These are phyloP conservation scores for Pyrochroa serraticornis DNA, from an alignment of 2,888 invertebrate genomes.

Conservation along the genomic window DNA sequence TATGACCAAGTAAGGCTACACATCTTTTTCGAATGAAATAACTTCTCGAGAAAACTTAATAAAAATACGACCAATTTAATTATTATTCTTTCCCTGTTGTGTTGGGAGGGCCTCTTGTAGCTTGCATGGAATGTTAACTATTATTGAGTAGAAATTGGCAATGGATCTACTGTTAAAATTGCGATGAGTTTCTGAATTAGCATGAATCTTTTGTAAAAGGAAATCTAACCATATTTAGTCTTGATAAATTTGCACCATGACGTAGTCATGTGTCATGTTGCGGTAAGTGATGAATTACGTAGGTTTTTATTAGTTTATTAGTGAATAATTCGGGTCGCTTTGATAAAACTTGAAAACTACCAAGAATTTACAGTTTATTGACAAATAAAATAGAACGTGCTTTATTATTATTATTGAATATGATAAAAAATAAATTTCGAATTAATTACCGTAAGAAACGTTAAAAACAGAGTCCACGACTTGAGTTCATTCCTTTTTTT, in stretches of 20 bases:
- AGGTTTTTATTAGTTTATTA: neutral
- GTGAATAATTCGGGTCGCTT: neutral
- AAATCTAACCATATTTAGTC: constrained; percentile 15
- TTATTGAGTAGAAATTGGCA: no score
- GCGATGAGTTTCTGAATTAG: neutral
- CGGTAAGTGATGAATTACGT: neutral
- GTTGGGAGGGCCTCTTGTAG: no score
- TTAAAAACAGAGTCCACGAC: no score
- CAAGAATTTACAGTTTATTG: neutral
- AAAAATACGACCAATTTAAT: no score
- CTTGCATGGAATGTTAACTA: no score
- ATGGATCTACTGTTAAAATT: neutral
- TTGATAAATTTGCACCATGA: constrained; percentile 21
- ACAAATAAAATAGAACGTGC: no score
- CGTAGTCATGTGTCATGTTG: constrained; percentile 19
- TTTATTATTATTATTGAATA: neutral
- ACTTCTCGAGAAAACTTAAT: no score
- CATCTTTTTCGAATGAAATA: no score
- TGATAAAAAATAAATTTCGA: neutral
- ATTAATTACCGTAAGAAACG: neutral
- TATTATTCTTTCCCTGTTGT: no score
- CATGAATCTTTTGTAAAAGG: constrained; percentile 5
- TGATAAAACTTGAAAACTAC: neutral
- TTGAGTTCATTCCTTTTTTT: no score
- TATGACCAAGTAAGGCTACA: no score